Percentiles rank a stretch among this genome's conserved stretches.
Conservation (phyloP, 2,888 invertebrate genomes). For the Galerucella calmariensis region DNA sequence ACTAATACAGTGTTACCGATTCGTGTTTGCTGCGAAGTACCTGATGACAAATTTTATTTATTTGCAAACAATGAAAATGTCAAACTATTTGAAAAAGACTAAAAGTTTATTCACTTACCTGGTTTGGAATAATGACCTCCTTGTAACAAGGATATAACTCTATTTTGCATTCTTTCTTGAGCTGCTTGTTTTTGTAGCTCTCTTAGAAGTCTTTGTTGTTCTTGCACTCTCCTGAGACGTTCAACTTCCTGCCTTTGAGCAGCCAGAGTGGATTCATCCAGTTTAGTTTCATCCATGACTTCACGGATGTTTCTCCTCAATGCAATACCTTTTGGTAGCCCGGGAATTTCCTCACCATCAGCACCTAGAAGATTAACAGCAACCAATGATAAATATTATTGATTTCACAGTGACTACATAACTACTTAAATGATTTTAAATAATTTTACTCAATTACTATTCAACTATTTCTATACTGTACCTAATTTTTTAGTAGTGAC, state of each 20-base stretch:
- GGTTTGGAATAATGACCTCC: slow-evolving; percentile 68
- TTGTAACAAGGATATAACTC: slow-evolving; percentile 78
- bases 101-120: slow-evolving; percentile 46
- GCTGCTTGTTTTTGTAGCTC: slow-evolving; percentile 85
- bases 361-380: slow-evolving; percentile 42
- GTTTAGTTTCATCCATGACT: slow-evolving; percentile 91
- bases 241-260: slow-evolving; percentile 95
- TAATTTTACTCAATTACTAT: too few relatives aligned
- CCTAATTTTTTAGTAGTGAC: slow-evolving; percentile 71
- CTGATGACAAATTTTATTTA: slow-evolving; percentile 40
- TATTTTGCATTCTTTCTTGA: slow-evolving; percentile 76
- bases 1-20: slow-evolving; percentile 64
- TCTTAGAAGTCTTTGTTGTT: slow-evolving; percentile 84
- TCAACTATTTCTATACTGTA: slow-evolving; percentile 23
- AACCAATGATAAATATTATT: too few relatives aligned
- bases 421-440: too few relatives aligned
- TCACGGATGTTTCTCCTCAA: slow-evolving; percentile 89
- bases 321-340: slow-evolving; percentile 65
- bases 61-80: not conserved
- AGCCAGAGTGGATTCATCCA: slow-evolving; percentile 90
- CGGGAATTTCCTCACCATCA: slow-evolving; percentile 53
- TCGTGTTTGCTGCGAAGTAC: slow-evolving; percentile 59
- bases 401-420: too few relatives aligned
- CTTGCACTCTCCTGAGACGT: slow-evolving; percentile 83
- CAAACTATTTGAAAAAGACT: too few relatives aligned